Percentiles rank a stretch among this genome's conserved stretches.
Conservation (phyloP, 2,797 vertebrate genomes). For the Gambelia wislizenii region DNA sequence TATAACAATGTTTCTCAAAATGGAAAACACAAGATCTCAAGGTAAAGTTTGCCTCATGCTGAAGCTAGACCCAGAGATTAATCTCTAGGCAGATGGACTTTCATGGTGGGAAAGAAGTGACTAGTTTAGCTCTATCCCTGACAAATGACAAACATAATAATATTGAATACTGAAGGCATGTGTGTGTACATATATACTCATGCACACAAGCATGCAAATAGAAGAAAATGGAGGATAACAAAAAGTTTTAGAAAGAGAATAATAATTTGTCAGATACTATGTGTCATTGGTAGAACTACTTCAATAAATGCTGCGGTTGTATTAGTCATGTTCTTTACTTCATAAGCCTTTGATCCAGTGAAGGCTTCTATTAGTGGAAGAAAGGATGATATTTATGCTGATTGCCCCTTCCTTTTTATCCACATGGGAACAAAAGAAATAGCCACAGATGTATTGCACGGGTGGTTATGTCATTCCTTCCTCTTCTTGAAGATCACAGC, state of each 20-base stretch:
- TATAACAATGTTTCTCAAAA: conserved; percentile 4
- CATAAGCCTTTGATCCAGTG: not conserved
- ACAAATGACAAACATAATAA: not conserved
- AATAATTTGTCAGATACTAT: not conserved
- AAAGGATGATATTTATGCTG: not conserved
- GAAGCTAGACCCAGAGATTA: not conserved
- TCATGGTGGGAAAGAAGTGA: not conserved
- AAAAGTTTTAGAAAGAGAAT: not conserved
- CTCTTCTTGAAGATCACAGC: no score
- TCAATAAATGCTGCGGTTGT: not conserved
- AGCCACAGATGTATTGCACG: no score
- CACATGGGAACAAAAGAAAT: no score
- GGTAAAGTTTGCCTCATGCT: not conserved
- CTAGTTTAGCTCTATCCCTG: not conserved
- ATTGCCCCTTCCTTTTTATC: not conserved
- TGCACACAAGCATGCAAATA: not conserved
- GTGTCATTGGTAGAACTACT: not conserved
- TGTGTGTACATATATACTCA: not conserved
- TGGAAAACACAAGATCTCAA: not conserved
- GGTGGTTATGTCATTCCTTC: no score
- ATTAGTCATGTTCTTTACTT: not conserved
- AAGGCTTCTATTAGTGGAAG: not conserved
- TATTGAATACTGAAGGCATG: not conserved
- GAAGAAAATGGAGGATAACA: not conserved
- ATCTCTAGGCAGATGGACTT: not conserved